phyloP scores from a whole-genome alignment of 2,888 invertebrate species.

The Podabrus alpinus region DNA sequence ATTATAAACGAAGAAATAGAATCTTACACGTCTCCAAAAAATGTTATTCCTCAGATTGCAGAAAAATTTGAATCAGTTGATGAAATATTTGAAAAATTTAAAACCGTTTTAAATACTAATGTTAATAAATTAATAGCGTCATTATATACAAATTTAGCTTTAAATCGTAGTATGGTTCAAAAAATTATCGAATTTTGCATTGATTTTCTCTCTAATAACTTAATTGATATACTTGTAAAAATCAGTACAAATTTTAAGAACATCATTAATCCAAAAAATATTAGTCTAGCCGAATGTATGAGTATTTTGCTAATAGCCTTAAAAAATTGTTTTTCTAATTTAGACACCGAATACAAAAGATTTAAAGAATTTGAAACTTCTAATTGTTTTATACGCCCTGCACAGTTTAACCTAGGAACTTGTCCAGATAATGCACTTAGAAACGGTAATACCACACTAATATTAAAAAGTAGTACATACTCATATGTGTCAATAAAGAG shows the following conservation, averaged over 20 bases:
- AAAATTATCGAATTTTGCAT: too few relatives aligned
- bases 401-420: not conserved
- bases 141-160: too few relatives aligned
- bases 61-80: too few relatives aligned
- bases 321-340: not conserved
- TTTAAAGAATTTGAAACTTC: not conserved
- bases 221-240: not conserved
- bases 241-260: not conserved
- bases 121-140: too few relatives aligned
- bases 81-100: too few relatives aligned
- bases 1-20: too few relatives aligned
- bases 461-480: not conserved
- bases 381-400: not conserved
- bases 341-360: not conserved
- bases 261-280: not conserved
- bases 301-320: not conserved
- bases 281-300: not conserved
- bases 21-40: too few relatives aligned
- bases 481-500: not conserved
- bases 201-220: too few relatives aligned
- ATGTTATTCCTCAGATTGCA: too few relatives aligned
- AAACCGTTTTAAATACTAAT: too few relatives aligned
- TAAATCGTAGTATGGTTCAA: too few relatives aligned
- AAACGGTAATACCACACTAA: not conserved
- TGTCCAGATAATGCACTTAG: not conserved